Conservation (phyloP, 2,797 vertebrate species). For the Hemitrygon akajei region DNA sequence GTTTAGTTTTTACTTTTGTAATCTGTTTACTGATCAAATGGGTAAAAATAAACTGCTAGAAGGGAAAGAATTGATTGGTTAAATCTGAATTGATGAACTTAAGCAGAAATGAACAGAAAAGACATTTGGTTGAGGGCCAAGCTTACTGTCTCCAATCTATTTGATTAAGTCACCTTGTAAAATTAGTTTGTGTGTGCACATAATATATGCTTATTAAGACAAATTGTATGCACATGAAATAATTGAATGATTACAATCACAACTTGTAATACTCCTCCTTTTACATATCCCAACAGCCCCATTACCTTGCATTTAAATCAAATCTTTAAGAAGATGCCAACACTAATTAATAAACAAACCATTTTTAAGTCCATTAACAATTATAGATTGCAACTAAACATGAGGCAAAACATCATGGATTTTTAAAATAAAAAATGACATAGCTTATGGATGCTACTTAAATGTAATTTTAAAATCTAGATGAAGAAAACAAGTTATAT, state of each 20-base stretch:
- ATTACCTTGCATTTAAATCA: constrained; percentile 33
- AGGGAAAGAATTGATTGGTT: constrained; percentile 2
- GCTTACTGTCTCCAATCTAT: constrained; percentile 35
- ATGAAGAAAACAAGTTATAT: not conserved
- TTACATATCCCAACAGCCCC: constrained; percentile 3
- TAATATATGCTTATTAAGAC: constrained; percentile 23
- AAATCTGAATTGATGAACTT: constrained; percentile 20
- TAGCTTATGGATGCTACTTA: not conserved
- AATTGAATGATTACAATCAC: constrained; percentile 22
- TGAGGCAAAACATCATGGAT: constrained; percentile 4
- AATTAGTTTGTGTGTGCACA: not conserved
- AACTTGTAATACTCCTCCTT: not conserved
- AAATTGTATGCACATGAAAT: constrained; percentile 13
- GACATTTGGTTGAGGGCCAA: constrained; percentile 25
- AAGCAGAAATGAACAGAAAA: constrained; percentile 1
- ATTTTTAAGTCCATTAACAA: constrained; percentile 31
- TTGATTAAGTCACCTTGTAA: constrained; percentile 12
- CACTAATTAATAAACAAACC: constrained; percentile 36
- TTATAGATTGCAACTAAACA: constrained; percentile 20
- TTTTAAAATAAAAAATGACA: constrained; percentile 17
- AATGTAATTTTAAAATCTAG: constrained; percentile 13
- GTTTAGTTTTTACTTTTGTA: constrained; percentile 1
- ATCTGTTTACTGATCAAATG: constrained; percentile 4
- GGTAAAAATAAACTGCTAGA: not conserved
- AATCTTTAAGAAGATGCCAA: constrained; percentile 31